phyloP scores from a whole-genome alignment of 2,888 invertebrate species.

The Parnassius mnemosyne region DNA sequence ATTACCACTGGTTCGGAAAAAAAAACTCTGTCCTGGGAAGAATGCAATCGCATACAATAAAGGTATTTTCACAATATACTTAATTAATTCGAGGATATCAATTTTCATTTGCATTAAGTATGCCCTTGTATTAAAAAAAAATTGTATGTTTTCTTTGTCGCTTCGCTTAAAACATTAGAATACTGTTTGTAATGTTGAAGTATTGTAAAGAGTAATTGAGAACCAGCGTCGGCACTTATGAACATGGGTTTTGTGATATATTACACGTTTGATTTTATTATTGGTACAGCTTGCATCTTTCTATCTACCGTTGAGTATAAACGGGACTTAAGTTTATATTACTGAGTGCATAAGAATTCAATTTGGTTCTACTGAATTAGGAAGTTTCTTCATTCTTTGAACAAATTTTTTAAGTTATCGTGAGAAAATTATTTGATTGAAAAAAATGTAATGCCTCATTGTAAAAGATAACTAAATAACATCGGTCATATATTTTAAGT shows the following conservation, averaged over 20 bases:
- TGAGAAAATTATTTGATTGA: conserved; percentile 28
- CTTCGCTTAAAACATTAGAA: conserved; percentile 15
- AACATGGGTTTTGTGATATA: conserved; percentile 41
- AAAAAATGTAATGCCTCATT: conserved; percentile 28
- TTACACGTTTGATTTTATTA: conserved; percentile 39
- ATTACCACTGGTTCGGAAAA: no score
- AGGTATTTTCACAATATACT: no score
- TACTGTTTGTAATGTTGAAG: conserved; percentile 31
- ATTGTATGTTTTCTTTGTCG: neutral
- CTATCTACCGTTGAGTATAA: neutral
- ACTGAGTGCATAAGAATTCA: neutral
- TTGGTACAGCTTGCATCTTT: conserved; percentile 37
- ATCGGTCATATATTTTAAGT: conserved; percentile 32
- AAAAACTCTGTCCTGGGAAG: no score
- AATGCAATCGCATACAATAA: no score
- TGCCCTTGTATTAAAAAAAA: no score
- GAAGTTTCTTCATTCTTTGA: neutral
- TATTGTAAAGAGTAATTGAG: conserved; percentile 41
- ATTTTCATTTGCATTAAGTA: no score
- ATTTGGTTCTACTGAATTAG: neutral
- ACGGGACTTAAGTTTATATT: conserved; percentile 7
- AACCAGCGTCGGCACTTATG: conserved; percentile 33
- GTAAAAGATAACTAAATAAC: conserved; percentile 27
- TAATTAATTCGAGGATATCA: no score
- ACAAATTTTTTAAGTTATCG: conserved; percentile 12